Conservation (phyloP, 2,113 vertebrate genomes). For the Panthera leo region DNA sequence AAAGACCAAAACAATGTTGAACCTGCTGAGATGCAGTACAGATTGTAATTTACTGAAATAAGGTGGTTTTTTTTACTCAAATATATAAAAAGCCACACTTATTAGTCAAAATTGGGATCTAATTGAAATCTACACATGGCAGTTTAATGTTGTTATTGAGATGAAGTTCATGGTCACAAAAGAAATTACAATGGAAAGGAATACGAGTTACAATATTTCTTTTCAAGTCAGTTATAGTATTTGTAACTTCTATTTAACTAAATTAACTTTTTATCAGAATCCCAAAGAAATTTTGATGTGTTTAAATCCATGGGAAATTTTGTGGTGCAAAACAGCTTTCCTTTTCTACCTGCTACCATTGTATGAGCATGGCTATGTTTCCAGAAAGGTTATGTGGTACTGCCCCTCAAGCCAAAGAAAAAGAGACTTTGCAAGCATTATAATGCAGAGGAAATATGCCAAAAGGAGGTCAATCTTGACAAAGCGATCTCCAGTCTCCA, state of each 20-base stretch:
- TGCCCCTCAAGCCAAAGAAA: background rate
- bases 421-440: background rate
- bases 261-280: conserved; percentile 2
- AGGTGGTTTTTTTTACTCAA: background rate
- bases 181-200: conserved; percentile 22
- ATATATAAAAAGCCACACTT: conserved; percentile 33
- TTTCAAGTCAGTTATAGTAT: background rate
- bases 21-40: background rate
- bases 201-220: background rate
- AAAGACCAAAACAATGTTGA: background rate
- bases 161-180: conserved; percentile 39
- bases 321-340: background rate
- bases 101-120: conserved; percentile 51
- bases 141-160: conserved; percentile 39
- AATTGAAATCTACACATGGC: conserved; percentile 42
- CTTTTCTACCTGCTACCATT: background rate
- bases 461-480: background rate
- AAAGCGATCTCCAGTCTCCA: background rate
- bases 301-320: background rate
- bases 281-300: background rate
- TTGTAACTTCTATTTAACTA: background rate
- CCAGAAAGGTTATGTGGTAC: background rate
- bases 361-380: accelerated
- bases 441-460: background rate
- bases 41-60: conserved; percentile 24